Evolutionary conservation across 2,113 vertebrate genomes (phyloP).

Genomic region (Melanotaenia duboulayi): DNA sequence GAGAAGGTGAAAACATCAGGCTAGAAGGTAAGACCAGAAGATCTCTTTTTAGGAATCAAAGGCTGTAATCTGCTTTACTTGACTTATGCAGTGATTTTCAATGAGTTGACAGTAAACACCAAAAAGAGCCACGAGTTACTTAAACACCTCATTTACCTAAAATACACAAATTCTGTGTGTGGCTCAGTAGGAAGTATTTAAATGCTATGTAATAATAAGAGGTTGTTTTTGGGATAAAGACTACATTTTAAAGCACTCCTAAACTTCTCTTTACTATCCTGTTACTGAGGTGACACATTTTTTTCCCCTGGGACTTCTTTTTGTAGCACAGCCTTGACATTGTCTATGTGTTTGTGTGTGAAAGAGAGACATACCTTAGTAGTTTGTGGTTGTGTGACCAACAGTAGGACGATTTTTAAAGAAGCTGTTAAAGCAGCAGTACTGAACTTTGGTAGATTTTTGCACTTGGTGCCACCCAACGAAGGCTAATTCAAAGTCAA

Average conservation of each 20-base stretch:
- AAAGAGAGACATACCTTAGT: constrained; percentile 13
- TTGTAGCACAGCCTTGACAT: no score
- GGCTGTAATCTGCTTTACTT: neutral
- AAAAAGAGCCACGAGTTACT: neutral
- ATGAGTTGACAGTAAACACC: constrained; percentile 1
- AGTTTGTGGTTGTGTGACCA: constrained; percentile 6
- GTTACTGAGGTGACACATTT: constrained; percentile 60
- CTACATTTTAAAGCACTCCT: constrained; percentile 44
- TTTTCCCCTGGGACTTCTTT: neutral
- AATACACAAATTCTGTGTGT: constrained; percentile 13
- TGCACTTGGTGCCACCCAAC: no score
- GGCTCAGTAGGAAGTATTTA: constrained; percentile 35
- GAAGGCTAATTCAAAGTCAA: no score
- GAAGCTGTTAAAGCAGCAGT: constrained; percentile 22
- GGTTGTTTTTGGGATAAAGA: constrained; percentile 42
- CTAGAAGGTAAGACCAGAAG: constrained; percentile 39
- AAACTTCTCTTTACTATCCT: constrained; percentile 52
- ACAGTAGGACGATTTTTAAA: constrained; percentile 22
- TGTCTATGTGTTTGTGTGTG: no score
- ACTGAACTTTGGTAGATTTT: no score
- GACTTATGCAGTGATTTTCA: constrained; percentile 3
- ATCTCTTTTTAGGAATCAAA: constrained; percentile 26
- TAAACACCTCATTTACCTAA: constrained; percentile 14
- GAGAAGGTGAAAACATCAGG: constrained; percentile 58
- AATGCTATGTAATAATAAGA: constrained; percentile 19